Percentiles rank a stretch among this genome's conserved stretches.
These are phyloP conservation scores for Spea hammondii DNA, from an alignment of 2,797 vertebrate species.

Conservation along the genomic window DNA sequence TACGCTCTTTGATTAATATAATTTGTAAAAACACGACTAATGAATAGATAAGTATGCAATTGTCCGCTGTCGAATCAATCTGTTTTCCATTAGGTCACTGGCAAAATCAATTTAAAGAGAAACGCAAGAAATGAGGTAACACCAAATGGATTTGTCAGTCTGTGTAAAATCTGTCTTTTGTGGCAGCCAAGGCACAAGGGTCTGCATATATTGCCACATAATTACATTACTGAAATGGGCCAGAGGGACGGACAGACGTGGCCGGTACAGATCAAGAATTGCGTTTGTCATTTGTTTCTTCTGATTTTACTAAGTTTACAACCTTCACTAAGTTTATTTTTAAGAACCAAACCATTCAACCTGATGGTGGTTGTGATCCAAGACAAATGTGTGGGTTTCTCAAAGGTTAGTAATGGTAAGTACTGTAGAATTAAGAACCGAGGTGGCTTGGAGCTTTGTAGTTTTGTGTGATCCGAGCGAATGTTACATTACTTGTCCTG, in stretches of 20 bases:
- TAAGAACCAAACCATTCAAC: too few species aligned
- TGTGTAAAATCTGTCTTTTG: slow-evolving; percentile 5
- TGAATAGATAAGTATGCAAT: slow-evolving; percentile 32
- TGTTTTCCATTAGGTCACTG: slow-evolving; percentile 22
- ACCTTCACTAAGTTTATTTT: too few species aligned
- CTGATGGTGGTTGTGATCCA: too few species aligned
- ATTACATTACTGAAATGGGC: slow-evolving; percentile 28
- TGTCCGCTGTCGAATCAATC: slow-evolving; percentile 34
- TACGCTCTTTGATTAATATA: slow-evolving; percentile 22
- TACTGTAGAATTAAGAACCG: too few species aligned
- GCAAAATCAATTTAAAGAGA: slow-evolving; percentile 39
- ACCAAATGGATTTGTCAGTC: slow-evolving; percentile 31
- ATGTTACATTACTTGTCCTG: too few species aligned
- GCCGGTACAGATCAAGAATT: not conserved
- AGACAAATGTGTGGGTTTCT: too few species aligned
- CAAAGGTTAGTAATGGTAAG: too few species aligned
- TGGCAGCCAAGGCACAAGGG: slow-evolving; percentile 21
- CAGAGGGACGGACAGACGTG: not conserved
- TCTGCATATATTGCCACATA: slow-evolving; percentile 29
- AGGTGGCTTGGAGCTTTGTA: too few species aligned
- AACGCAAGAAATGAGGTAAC: slow-evolving; percentile 12
- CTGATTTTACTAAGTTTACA: too few species aligned
- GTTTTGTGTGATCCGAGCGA: too few species aligned
- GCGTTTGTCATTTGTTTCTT: not conserved
- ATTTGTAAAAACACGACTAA: slow-evolving; percentile 25